Conservation (phyloP, 2,888 invertebrate species). For the Nomada lathburiana region DNA sequence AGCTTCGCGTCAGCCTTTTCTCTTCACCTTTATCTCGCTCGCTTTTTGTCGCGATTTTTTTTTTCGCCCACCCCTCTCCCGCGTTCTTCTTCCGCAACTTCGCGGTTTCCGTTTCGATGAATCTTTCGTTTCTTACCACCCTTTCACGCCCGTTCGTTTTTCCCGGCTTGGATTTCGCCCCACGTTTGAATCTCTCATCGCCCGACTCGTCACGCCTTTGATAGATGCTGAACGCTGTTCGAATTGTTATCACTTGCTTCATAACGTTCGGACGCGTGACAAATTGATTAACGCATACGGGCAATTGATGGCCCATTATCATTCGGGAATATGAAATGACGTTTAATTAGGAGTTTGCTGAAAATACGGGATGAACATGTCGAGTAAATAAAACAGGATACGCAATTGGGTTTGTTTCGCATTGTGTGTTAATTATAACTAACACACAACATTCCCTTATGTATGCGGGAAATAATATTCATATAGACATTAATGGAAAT, state of each 20-base stretch:
- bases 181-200: conserved; percentile 25
- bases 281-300: too few species aligned
- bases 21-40: conserved; percentile 41
- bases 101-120: conserved; percentile 50
- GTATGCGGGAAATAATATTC: too few species aligned
- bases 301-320: too few species aligned
- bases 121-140: conserved; percentile 37
- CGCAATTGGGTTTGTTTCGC: too few species aligned
- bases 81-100: conserved; percentile 42
- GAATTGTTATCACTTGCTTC: conserved; percentile 7
- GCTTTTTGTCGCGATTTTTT: background rate
- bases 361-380: too few species aligned
- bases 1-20: conserved; percentile 33
- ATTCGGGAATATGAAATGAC: too few species aligned
- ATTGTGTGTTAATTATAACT: too few species aligned
- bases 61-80: background rate
- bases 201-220: conserved; percentile 16
- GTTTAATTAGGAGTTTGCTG: too few species aligned
- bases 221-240: conserved; percentile 30
- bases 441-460: too few species aligned
- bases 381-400: too few species aligned
- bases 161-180: conserved; percentile 33
- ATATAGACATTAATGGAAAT: too few species aligned
- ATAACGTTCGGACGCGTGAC: background rate
- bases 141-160: conserved; percentile 20